Base-by-base conservation (phyloP, 2,797 vertebrate genomes). In the Hoplostethus atlanticus region DNA sequence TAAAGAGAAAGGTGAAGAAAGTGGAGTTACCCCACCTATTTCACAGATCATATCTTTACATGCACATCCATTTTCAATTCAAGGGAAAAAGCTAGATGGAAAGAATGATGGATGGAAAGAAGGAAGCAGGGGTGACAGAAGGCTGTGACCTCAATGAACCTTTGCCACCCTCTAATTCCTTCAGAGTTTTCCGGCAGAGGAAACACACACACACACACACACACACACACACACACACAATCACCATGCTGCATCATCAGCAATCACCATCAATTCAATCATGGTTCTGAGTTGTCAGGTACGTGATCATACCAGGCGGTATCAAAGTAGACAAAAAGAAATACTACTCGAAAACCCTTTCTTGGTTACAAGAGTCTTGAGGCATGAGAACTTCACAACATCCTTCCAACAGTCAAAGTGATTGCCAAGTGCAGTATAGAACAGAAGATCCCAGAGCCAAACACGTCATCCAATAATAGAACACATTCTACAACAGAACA, bases 361-460 rank as follows among this genome's bases (percentile, higher is more conserved):
- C 40, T 42, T 42, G 9, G 40, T 42, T 42, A 2, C 10, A 10
- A 11, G 12, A 44, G 42, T 73, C 30, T 64, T 55, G 9, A 68
- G 48, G 36, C 71, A 73, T 66, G 25, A 61, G 12, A 44, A 62
- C 15, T 62, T 62, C 50, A 55, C 25, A 47, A 56, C 34, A 66
- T 67, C 5, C 38, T 17, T 59, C 44, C 11, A 58, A 66, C 46
- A 70, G 12, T 61, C 28, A 16, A 36, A 53, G 47, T 25, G 11
- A 42, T 57, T 61, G 47, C 62, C 63, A 74, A 80, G 25, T 61
- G 64, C 57, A 73, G 48, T 57, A 68, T 44, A 76, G 56, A 73
- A 25, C 13, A 73, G 47, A 5, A 46, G 3, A 72, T 54, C 44
- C 9, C 36, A 6, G 55, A 58, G 50, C 64, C 58, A 67, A 61